These are phyloP conservation scores for Holothuria glaberrima DNA, from an alignment of 35 echinoderm and acorn worm species.

Conservation along the genomic window DNA sequence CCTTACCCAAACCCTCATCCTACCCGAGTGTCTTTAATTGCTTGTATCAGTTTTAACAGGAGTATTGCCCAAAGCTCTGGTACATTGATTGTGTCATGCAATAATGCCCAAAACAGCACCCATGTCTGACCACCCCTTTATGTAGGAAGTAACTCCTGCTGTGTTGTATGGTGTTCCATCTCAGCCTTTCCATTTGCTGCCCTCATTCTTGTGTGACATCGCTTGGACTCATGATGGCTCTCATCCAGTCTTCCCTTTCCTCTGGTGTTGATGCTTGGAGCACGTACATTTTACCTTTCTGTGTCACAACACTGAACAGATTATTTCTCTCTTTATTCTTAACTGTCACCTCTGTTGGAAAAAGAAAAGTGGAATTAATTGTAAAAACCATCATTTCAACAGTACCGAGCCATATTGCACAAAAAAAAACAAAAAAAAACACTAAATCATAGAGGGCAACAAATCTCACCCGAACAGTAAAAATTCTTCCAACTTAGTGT, in stretches of 20 bases:
- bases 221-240: slow-evolving; percentile 80
- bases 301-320: slow-evolving; percentile 89
- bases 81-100: neutral
- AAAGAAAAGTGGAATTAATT: neutral
- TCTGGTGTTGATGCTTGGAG: slow-evolving; percentile 82
- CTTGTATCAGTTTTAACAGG: neutral
- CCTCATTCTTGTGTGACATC: slow-evolving; percentile 41
- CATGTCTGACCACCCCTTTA: neutral
- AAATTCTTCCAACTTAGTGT: too few species aligned
- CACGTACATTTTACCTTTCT: slow-evolving; percentile 87
- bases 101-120: neutral
- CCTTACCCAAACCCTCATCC: too few species aligned
- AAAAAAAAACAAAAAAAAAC: too few species aligned
- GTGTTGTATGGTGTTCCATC: neutral
- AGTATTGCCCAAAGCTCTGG: neutral
- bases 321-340: slow-evolving; percentile 93
- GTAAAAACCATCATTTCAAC: too few species aligned
- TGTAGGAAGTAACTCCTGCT: neutral
- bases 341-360: slow-evolving; percentile 76
- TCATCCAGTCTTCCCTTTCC: slow-evolving; percentile 90
- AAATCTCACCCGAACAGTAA: too few species aligned
- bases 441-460: too few species aligned
- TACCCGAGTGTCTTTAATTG: too few species aligned
- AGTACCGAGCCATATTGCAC: too few species aligned
- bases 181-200: neutral